A percentile compares a stretch with the other conserved stretches of the same genome.
Conservation (phyloP, 2,888 invertebrate genomes). For the Diarsia dahlii region DNA sequence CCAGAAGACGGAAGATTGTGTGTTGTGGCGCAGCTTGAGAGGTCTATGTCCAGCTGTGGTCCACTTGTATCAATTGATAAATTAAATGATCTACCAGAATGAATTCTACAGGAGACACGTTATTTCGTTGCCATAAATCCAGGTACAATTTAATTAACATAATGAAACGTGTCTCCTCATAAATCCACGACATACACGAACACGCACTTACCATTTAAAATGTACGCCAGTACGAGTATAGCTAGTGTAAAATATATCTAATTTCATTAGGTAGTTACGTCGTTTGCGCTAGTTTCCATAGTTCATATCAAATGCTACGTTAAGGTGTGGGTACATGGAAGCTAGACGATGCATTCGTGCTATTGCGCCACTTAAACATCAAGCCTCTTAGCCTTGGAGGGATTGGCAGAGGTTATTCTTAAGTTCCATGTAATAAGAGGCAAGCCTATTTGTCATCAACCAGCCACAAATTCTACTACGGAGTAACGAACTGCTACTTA, state of each 20-base stretch:
- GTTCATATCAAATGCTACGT: background rate
- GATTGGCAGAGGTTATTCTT: no score
- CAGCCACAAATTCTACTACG: no score
- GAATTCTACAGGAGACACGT: background rate
- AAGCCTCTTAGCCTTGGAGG: no score
- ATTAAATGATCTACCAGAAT: background rate
- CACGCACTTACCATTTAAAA: slow-evolving; percentile 38
- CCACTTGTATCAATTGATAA: background rate
- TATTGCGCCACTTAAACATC: no score
- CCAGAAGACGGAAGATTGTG: background rate
- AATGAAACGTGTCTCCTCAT: slow-evolving; percentile 14
- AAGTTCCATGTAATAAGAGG: no score
- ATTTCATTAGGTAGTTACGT: slow-evolving; percentile 21
- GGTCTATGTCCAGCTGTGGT: background rate
- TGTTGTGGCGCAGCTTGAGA: background rate
- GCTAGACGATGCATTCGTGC: no score
- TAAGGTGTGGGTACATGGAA: slow-evolving; percentile 7
- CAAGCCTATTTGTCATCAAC: no score
- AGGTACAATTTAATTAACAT: slow-evolving; percentile 17
- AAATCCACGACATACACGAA: slow-evolving; percentile 22
- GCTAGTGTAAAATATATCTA: slow-evolving; percentile 10
- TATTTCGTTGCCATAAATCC: background rate
- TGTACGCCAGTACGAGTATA: slow-evolving; percentile 1
- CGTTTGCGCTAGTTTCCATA: slow-evolving; percentile 21
- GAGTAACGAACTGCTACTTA: no score